phyloP scores from a whole-genome alignment of 2,797 vertebrate species.

The Enoplosus armatus region DNA sequence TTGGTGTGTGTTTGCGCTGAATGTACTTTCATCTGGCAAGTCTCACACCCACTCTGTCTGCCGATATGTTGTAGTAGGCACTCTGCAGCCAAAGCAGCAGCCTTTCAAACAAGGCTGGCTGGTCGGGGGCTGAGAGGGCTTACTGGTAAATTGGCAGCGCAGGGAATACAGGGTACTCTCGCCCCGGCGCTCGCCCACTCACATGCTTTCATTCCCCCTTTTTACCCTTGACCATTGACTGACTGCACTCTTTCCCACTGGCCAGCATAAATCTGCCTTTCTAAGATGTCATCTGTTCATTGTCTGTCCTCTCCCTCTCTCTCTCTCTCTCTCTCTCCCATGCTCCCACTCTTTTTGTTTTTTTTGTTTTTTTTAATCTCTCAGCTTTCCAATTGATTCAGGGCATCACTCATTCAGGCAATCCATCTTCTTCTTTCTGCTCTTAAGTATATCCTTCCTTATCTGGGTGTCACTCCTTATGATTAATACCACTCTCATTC shows the following conservation, averaged over 20 bases:
- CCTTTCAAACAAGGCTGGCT: constrained; percentile 77
- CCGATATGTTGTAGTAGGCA: constrained; percentile 73
- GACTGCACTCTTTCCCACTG: constrained; percentile 65
- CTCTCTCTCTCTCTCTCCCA: constrained; percentile 26
- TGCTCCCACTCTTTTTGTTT: constrained; percentile 29
- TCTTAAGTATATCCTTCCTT: constrained; percentile 70
- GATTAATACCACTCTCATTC: constrained; percentile 81
- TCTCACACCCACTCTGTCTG: constrained; percentile 81
- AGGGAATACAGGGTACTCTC: constrained; percentile 83
- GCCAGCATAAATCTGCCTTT: constrained; percentile 73
- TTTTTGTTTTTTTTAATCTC: constrained; percentile 41
- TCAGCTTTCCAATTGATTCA: constrained; percentile 52
- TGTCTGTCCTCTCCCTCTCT: constrained; percentile 63
- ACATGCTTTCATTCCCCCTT: constrained; percentile 77
- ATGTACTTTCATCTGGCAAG: constrained; percentile 81
- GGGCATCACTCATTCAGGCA: constrained; percentile 60
- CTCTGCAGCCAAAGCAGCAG: constrained; percentile 77
- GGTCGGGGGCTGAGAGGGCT: constrained; percentile 75
- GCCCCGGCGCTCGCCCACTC: constrained; percentile 76
- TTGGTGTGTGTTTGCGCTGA: constrained; percentile 63
- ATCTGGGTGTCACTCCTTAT: constrained; percentile 67
- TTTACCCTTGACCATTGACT: constrained; percentile 84
- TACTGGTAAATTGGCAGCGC: constrained; percentile 85
- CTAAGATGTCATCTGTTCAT: constrained; percentile 76
- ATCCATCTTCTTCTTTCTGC: constrained; percentile 72